A percentile compares a stretch with the other conserved stretches of the same genome.
Evolutionary conservation across 2,888 invertebrate genomes (phyloP).

Genomic region (Himalopsyche tibetana): DNA sequence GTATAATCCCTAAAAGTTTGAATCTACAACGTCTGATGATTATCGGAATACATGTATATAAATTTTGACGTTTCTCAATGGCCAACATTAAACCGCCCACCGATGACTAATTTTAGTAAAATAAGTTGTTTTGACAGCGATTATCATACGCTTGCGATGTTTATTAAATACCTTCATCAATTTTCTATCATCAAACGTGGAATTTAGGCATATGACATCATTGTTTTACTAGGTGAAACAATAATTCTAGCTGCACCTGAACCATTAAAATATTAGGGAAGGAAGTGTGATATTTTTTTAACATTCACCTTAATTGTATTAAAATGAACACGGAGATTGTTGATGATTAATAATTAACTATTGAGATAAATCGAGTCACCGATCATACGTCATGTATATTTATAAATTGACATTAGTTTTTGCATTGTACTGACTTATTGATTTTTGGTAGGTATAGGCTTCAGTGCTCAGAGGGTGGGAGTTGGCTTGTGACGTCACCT

Average conservation of each 20-base stretch:
- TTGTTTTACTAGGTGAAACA: background rate
- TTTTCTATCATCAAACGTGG: background rate
- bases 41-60: conserved; percentile 19
- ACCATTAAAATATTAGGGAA: background rate
- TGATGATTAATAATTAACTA: background rate
- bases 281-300: background rate
- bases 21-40: background rate
- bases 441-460: conserved; percentile 62
- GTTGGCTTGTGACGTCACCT: conserved; percentile 68
- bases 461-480: conserved; percentile 57
- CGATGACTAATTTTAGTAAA: conserved; percentile 8
- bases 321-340: background rate
- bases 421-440: conserved; percentile 57
- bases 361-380: background rate
- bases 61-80: conserved; percentile 57
- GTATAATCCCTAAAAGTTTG: background rate
- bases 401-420: conserved; percentile 32
- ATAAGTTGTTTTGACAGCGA: conserved; percentile 28
- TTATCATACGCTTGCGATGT: background rate
- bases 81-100: conserved; percentile 52
- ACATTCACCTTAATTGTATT: background rate
- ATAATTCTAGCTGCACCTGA: background rate
- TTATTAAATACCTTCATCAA: background rate
- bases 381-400: conserved; percentile 19
- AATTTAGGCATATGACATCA: background rate